Evolutionary conservation across 2,113 vertebrate genomes (phyloP), one percentile per base, ranked within the genome.

Genomic region (Callospermophilus lateralis): DNA sequence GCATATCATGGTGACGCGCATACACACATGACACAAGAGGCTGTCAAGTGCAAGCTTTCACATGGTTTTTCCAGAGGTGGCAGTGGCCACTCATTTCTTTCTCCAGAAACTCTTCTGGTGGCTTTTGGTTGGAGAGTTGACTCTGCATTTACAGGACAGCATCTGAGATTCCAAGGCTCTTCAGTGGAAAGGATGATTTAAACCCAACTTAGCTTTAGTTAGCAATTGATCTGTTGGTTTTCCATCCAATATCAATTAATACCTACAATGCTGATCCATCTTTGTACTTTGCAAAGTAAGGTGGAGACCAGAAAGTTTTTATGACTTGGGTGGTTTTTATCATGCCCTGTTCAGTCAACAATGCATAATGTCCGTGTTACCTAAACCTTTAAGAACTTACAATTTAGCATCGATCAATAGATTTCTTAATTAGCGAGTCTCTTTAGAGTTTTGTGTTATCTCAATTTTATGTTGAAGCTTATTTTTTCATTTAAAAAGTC

Each of bases 381-480:
- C 15, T 37, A 55, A 78, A 68, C 12, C 22, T 17, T 68, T 85
- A 53, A 92, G 42, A 79, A 63, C 39, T 30, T 84, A 55, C 58
- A 65, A 0, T 81, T 76, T 68, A 91, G 74, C 61, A n/a, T 26
- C 70, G n/a, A 51, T 55, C 42, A 34, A 2, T n/a, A 79, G 34
- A 76, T 78, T 42, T 84, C 70, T 67, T 83, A 55, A 70, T 65
- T 93, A 92, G 63, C 45, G 39, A 48, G 88, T 85, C 42, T 55
- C 48, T 92, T 58, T 32, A 91, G 42, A 72, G 42, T 95, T 90
- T 96, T 85, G 42, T 95, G 84, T 96, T 85, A 51, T 78, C 22
- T 84, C 45, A 5, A 0, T 70, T 97, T 80, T 73, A 81, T 72
- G 51, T 34, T 73, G 37, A 77, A 26, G 67, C 13, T 72, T 4